A percentile compares a stretch with the other conserved stretches of the same genome.
Conservation (phyloP, 2,797 vertebrate genomes). For the Oryzias sinensis region DNA sequence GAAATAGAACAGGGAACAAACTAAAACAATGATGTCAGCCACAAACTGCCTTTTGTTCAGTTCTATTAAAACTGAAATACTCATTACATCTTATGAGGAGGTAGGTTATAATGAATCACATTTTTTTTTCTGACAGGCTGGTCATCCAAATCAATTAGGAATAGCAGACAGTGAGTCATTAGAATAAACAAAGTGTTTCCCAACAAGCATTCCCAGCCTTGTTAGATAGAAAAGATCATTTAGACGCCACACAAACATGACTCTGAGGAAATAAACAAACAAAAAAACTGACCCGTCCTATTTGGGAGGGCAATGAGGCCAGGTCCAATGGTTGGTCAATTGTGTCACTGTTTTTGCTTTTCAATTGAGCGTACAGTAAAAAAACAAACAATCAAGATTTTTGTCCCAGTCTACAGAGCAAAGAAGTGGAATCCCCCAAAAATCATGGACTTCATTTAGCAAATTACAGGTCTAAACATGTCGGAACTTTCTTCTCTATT, state of each 20-base stretch:
- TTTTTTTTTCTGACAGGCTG: constrained; percentile 66
- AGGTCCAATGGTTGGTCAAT: constrained; percentile 63
- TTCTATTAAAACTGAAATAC: constrained; percentile 38
- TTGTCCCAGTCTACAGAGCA: constrained; percentile 26
- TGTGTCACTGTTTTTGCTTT: constrained; percentile 49
- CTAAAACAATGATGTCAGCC: constrained; percentile 15
- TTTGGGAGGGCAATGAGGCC: constrained; percentile 37
- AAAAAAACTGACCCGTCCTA: constrained; percentile 34
- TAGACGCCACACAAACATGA: constrained; percentile 50
- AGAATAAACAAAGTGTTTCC: constrained; percentile 58
- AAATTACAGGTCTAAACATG: neutral
- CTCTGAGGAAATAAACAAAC: constrained; percentile 11
- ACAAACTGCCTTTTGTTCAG: constrained; percentile 28
- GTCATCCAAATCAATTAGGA: constrained; percentile 72
- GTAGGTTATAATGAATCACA: constrained; percentile 58
- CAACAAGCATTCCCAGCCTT: constrained; percentile 46
- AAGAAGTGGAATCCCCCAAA: constrained; percentile 33
- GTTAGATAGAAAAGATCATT: constrained; percentile 64
- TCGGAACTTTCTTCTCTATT: too few species aligned
- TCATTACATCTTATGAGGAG: constrained; percentile 28
- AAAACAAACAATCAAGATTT: constrained; percentile 59
- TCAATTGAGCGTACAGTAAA: constrained; percentile 52
- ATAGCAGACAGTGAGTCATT: constrained; percentile 54
- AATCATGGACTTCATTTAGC: constrained; percentile 53
- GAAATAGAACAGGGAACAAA: constrained; percentile 32